Conservation (phyloP, 1,140 invertebrate species). For the Heliconius melpomene region DNA sequence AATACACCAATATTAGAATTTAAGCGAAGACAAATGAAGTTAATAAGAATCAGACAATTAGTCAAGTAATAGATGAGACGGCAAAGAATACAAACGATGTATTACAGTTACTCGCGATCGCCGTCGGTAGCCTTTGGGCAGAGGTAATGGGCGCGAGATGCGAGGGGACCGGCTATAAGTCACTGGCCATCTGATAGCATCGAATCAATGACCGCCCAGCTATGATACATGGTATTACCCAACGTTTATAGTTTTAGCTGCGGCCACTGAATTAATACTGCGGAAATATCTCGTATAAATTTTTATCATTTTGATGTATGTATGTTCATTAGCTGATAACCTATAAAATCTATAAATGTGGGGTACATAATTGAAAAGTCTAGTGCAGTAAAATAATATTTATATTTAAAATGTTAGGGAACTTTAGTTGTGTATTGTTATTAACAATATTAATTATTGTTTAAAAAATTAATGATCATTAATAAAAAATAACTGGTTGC, state of each 20-base stretch:
- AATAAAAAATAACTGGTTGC: not conserved
- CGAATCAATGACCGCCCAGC: slow-evolving; percentile 76
- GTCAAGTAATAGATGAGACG: slow-evolving; percentile 58
- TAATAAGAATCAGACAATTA: slow-evolving; percentile 63
- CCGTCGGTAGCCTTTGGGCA: slow-evolving; percentile 43
- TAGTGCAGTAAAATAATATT: too few species aligned
- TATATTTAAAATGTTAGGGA: too few species aligned
- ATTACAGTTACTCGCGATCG: slow-evolving; percentile 57
- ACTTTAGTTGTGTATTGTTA: too few species aligned
- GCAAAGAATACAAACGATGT: slow-evolving; percentile 63
- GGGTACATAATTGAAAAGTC: too few species aligned
- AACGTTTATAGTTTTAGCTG: slow-evolving; percentile 75
- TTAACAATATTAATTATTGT: too few species aligned
- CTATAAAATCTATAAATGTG: not conserved
- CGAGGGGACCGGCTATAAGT: slow-evolving; percentile 74
- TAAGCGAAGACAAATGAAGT: not conserved
- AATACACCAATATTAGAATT: not conserved
- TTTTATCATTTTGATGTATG: slow-evolving; percentile 42
- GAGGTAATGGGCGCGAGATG: slow-evolving; percentile 64
- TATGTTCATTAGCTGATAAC: slow-evolving; percentile 35
- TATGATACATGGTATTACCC: slow-evolving; percentile 76
- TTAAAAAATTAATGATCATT: too few species aligned
- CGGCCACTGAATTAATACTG: slow-evolving; percentile 70
- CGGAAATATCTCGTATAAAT: slow-evolving; percentile 69
- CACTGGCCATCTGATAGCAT: slow-evolving; percentile 69